These are phyloP conservation scores for Notarius lentiginosus DNA, from an alignment of 2,113 vertebrate species.

Conservation along the genomic window DNA sequence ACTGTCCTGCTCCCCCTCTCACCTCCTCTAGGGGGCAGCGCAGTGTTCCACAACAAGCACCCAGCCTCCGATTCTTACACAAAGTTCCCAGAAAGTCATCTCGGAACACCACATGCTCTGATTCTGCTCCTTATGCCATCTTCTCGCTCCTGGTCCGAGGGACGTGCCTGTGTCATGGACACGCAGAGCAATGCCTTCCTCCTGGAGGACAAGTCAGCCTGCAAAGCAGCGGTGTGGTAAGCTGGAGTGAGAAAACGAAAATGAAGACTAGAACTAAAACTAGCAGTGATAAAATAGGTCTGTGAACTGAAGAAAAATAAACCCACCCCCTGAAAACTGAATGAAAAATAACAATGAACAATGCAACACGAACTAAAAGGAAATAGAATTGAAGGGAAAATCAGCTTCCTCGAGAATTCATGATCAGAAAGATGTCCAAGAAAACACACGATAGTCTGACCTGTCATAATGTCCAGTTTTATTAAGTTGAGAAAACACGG, in stretches of 20 bases:
- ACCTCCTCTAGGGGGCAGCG: not conserved
- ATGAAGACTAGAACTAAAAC: too few relatives aligned
- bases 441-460: too few relatives aligned
- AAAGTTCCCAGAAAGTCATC: not conserved
- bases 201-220: constrained; percentile 53
- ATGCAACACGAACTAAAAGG: too few relatives aligned
- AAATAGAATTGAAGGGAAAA: too few relatives aligned
- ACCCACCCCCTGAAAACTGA: too few relatives aligned
- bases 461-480: too few relatives aligned
- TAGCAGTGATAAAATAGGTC: too few relatives aligned
- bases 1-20: constrained; percentile 65
- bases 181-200: constrained; percentile 79
- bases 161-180: constrained; percentile 86
- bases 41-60: not conserved
- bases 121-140: constrained; percentile 77
- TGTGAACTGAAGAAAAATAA: too few relatives aligned
- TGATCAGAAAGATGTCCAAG: too few relatives aligned
- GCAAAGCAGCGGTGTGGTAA: constrained; percentile 58
- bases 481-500: too few relatives aligned
- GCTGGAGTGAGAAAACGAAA: constrained; percentile 16
- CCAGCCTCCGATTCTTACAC: constrained; percentile 14
- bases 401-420: too few relatives aligned
- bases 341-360: too few relatives aligned
- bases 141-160: constrained; percentile 82
- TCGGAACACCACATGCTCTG: constrained; percentile 11